Conservation (phyloP, 2,888 invertebrate species). For the Ormyrus thymus region DNA sequence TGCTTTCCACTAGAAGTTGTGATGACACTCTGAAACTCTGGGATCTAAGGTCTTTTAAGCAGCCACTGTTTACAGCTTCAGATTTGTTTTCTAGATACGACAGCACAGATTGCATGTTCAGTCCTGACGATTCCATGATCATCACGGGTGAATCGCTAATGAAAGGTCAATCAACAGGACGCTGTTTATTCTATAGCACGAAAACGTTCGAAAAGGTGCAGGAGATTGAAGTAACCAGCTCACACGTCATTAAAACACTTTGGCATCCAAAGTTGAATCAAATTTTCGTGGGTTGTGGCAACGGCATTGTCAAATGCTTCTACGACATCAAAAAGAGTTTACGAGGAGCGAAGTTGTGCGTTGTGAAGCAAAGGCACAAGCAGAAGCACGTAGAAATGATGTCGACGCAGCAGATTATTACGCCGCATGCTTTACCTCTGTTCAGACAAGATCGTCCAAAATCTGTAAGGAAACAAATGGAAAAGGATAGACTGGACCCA, state of each 20-base stretch:
- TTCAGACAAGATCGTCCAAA: conserved; percentile 94
- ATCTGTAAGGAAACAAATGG: conserved; percentile 91
- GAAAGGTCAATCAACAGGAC: conserved; percentile 80
- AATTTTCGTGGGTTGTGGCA: conserved; percentile 93
- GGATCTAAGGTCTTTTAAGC: conserved; percentile 91
- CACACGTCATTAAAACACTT: conserved; percentile 89
- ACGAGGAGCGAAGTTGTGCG: conserved; percentile 93
- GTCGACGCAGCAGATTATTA: conserved; percentile 94
- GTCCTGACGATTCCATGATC: conserved; percentile 93
- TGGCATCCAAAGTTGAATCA: conserved; percentile 99
- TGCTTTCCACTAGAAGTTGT: conserved; percentile 87
- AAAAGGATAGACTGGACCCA: conserved; percentile 92
- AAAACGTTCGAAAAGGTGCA: conserved; percentile 85
- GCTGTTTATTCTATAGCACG: conserved; percentile 87
- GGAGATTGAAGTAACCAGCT: conserved; percentile 85
- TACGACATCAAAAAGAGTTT: conserved; percentile 92
- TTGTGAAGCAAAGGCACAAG: conserved; percentile 87
- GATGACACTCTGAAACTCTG: conserved; percentile 97
- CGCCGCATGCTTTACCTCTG: conserved; percentile 95
- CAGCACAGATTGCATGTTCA: conserved; percentile 86
- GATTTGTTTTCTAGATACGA: conserved; percentile 90
- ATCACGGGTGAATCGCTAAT: conserved; percentile 91
- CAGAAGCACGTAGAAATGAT: conserved; percentile 90
- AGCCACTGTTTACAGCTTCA: conserved; percentile 82
- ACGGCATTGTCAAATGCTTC: conserved; percentile 91